Percentiles rank a stretch among this genome's conserved stretches.
phyloP scores from a whole-genome alignment of 2,797 vertebrate species.

The Gymnothorax reevesii region DNA sequence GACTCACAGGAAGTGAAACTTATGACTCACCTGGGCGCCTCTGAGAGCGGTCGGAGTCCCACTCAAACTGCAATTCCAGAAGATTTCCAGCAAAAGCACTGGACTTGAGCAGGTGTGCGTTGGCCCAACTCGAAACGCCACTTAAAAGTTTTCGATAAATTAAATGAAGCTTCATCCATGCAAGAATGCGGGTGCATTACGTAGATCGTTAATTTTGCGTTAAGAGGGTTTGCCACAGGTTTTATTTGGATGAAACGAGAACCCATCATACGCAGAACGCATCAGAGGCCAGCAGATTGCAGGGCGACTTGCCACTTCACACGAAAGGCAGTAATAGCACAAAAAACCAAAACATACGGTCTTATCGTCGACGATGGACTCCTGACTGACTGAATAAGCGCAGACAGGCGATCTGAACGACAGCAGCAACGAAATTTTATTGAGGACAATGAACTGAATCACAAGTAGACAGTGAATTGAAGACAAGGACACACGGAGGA shows the following conservation, averaged over 20 bases:
- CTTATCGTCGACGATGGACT: not conserved
- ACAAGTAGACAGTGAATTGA: constrained; percentile 46
- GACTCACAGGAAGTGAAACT: constrained; percentile 54
- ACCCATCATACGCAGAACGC: not conserved
- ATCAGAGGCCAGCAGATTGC: not conserved
- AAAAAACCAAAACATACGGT: not conserved
- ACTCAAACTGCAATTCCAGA: not conserved
- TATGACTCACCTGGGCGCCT: constrained; percentile 21
- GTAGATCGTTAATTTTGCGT: not conserved
- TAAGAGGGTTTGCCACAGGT: too few species aligned
- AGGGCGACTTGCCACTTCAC: not conserved
- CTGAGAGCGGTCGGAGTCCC: not conserved
- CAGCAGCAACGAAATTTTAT: constrained; percentile 65
- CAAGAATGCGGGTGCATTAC: not conserved
- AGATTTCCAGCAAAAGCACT: not conserved
- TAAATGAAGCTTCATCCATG: not conserved
- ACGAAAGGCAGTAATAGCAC: not conserved
- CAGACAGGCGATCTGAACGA: not conserved
- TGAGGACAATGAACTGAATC: constrained; percentile 55
- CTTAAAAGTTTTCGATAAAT: not conserved
- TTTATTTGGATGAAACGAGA: not conserved
- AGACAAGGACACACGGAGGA: constrained; percentile 45
- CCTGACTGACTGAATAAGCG: not conserved
- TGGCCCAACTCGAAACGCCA: too few species aligned
- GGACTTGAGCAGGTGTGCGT: not conserved